Evolutionary conservation across 23 tunicate species (phyloP).

Genomic region (Trididemnum nubilum): DNA sequence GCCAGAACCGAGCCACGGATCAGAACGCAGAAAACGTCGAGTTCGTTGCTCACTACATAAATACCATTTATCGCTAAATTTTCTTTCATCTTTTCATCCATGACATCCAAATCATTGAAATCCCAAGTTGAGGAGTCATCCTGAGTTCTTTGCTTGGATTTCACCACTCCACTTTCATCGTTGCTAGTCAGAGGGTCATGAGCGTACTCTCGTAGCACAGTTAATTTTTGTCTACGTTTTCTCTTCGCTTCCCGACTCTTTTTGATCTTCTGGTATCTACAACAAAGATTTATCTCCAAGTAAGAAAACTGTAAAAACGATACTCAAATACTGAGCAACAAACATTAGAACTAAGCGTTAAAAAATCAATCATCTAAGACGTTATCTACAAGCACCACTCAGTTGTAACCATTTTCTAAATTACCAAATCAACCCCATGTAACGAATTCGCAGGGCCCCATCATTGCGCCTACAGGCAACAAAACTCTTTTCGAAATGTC

Average conservation of each 20-base stretch:
- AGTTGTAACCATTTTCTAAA: too few species aligned
- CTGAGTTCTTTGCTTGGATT: background rate
- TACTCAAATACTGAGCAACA: background rate
- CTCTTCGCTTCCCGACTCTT: slow-evolving; percentile 56
- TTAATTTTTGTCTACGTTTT: slow-evolving; percentile 43
- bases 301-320: background rate
- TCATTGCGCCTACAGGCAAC: too few species aligned
- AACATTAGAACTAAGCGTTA: background rate
- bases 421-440: too few species aligned
- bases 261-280: slow-evolving; percentile 66
- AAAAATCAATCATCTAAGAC: too few species aligned
- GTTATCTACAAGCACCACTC: too few species aligned
- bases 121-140: slow-evolving; percentile 2
- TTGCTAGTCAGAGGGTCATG: slow-evolving; percentile 88
- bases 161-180: slow-evolving; percentile 24
- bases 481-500: too few species aligned
- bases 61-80: slow-evolving; percentile 7
- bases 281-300: background rate
- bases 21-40: too few species aligned
- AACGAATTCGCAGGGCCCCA: too few species aligned
- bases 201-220: slow-evolving; percentile 81
- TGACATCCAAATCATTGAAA: background rate
- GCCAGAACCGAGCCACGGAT: too few species aligned
- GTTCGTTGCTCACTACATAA: too few species aligned
- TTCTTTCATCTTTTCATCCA: slow-evolving; percentile 12